Percentiles rank a stretch among this genome's conserved stretches.
These are phyloP conservation scores for Nannobrachium achirus DNA, from an alignment of 2,113 vertebrate genomes.

Conservation along the genomic window DNA sequence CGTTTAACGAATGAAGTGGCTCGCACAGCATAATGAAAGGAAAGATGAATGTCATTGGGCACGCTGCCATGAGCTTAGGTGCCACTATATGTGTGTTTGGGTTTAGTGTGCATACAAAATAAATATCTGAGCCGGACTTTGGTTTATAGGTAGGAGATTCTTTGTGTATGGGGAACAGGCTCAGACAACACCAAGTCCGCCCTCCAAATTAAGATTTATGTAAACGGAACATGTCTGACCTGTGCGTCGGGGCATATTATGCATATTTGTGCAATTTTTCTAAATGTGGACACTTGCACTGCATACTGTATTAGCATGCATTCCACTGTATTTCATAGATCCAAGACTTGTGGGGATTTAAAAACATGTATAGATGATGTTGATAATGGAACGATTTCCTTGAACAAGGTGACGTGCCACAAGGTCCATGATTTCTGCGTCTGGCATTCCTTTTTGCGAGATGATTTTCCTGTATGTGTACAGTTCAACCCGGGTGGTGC, in stretches of 20 bases:
- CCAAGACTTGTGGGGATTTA: constrained; percentile 51
- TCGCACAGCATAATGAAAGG: constrained; percentile 35
- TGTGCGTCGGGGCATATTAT: constrained; percentile 53
- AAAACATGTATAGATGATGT: constrained; percentile 71
- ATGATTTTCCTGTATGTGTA: constrained; percentile 79
- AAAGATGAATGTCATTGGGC: constrained; percentile 60
- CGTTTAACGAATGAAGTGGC: constrained; percentile 37
- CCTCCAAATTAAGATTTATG: constrained; percentile 67
- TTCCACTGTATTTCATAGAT: constrained; percentile 72
- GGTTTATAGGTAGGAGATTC: constrained; percentile 26
- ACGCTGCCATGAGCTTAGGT: constrained; percentile 39
- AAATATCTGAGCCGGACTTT: constrained; percentile 20
- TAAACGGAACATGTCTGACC: constrained; percentile 65
- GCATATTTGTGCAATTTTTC: constrained; percentile 64
- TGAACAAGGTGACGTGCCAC: constrained; percentile 43
- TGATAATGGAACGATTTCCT: constrained; percentile 36
- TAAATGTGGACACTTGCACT: constrained; percentile 70
- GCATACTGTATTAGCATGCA: constrained; percentile 76
- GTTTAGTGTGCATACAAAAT: constrained; percentile 40
- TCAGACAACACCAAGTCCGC: constrained; percentile 37
- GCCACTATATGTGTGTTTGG: constrained; percentile 46
- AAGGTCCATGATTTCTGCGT: constrained; percentile 67
- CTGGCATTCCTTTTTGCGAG: constrained; percentile 69
- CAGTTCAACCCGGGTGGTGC: constrained; percentile 78
- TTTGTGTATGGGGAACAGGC: constrained; percentile 35